Base-by-base conservation (phyloP, 2,797 vertebrate genomes). In the Echeneis naucrates region DNA sequence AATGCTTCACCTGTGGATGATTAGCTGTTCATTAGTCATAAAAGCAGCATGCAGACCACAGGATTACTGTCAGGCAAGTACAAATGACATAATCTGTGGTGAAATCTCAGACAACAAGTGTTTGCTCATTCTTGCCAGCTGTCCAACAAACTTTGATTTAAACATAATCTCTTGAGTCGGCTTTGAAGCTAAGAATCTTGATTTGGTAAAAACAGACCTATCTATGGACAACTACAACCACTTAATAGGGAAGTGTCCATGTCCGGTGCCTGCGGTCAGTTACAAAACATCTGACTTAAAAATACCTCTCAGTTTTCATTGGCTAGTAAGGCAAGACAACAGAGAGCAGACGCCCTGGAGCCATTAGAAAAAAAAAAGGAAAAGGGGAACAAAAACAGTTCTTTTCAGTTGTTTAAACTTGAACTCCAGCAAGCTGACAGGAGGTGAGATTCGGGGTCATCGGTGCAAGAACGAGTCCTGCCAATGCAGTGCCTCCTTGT, bases 371-470 rank as follows among this genome's bases (percentile, higher is more conserved):
- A 61, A 51, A 47, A 68, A 67, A 53, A 37, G 35, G 35, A 72
- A 65, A 40, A 42, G 33, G 68, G 69, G 51, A 75, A 85, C 73
- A 75, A 83, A 88, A 89, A 83, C 75, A 86, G 81, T 72, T 61
- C 50, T 45, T 80, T 61, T 84, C 53, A 83, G 74, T 89, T 91
- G 84, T 89, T 91, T 88, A 89, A 89, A 92, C 89, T 91, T 93
- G 88, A 90, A 92, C 91, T 90, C 84, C 72, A 63, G 63, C 72
- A 58, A 75, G 57, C 69, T 75, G 84, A 88, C 56, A 63, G 84
- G 89, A 91, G 87, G 84, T 67, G 68, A 73, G 48, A 58, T 88
- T 87, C 33, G 44, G 64, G 89, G 86, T 87, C 85, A 70, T n/a
- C 26, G 0, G 77, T 63, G 70, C 69, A 53, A 58, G 58, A 84